These are phyloP conservation scores for Sphinx pinastri DNA, from an alignment of 2,888 invertebrate species.

Conservation along the genomic window DNA sequence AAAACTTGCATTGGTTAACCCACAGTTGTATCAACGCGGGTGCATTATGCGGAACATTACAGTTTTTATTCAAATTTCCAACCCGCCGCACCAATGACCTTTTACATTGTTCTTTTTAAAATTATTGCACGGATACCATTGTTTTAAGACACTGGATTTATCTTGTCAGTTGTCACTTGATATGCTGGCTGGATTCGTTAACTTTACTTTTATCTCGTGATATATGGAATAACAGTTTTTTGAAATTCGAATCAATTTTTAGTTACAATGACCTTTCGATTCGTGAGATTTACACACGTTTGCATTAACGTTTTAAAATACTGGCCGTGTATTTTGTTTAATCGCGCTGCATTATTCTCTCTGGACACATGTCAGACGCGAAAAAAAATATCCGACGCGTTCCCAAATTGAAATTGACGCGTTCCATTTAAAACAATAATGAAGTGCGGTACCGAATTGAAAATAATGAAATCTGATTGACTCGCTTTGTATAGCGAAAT, in stretches of 20 bases:
- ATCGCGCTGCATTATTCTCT: slow-evolving; percentile 54
- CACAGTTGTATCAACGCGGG: slow-evolving; percentile 61
- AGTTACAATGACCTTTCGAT: slow-evolving; percentile 17
- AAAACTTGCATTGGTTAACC: slow-evolving; percentile 41
- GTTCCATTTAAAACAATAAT: slow-evolving; percentile 80
- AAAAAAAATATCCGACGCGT: slow-evolving; percentile 62
- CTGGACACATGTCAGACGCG: slow-evolving; percentile 61
- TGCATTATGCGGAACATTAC: slow-evolving; percentile 77
- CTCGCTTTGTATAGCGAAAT: slow-evolving; percentile 51
- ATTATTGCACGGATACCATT: not conserved
- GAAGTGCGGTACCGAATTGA: slow-evolving; percentile 66
- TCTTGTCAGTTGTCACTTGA: not conserved
- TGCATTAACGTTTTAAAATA: slow-evolving; percentile 22
- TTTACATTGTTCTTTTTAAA: slow-evolving; percentile 26
- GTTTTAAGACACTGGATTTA: not conserved
- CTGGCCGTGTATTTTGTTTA: slow-evolving; percentile 41
- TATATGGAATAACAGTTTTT: slow-evolving; percentile 16
- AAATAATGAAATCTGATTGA: slow-evolving; percentile 76
- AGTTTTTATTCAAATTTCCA: slow-evolving; percentile 78
- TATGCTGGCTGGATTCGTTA: slow-evolving; percentile 31
- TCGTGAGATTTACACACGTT: slow-evolving; percentile 10
- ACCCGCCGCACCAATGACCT: slow-evolving; percentile 48
- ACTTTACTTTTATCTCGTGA: slow-evolving; percentile 17
- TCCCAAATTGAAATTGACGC: slow-evolving; percentile 79
- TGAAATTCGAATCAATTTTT: slow-evolving; percentile 23